phyloP scores from a whole-genome alignment of 2,113 vertebrate genomes.

The Sander lucioperca region DNA sequence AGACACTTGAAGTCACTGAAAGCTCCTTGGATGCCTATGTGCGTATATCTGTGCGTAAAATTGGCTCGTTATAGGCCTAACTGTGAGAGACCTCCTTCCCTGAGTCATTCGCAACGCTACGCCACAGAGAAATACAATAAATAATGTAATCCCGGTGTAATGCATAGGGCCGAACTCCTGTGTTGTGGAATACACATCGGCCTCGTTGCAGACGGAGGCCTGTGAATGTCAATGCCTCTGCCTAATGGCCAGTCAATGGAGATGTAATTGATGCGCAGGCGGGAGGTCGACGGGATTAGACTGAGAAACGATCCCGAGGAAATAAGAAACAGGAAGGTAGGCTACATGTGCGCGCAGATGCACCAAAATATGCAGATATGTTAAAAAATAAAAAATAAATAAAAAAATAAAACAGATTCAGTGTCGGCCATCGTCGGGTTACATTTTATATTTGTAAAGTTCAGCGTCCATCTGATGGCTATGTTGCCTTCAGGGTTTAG shows the following conservation, averaged over 20 bases:
- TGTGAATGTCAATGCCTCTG: conserved; percentile 83
- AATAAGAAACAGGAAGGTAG: conserved; percentile 50
- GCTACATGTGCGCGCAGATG: not conserved
- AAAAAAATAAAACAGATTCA: too few species aligned
- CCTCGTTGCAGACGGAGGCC: conserved; percentile 78
- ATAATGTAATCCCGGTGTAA: conserved; percentile 59
- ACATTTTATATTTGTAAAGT: not conserved
- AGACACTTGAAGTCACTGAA: not conserved
- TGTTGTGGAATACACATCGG: conserved; percentile 83
- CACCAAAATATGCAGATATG: not conserved
- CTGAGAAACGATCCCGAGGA: conserved; percentile 52
- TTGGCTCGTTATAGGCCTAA: not conserved
- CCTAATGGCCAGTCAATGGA: conserved; percentile 81
- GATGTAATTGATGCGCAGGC: conserved; percentile 83
- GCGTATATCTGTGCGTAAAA: conserved; percentile 9
- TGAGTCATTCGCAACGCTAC: not conserved
- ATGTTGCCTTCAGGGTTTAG: not conserved
- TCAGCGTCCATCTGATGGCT: too few species aligned
- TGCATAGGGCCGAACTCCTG: conserved; percentile 42
- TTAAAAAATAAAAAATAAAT: too few species aligned
- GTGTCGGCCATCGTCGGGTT: not conserved
- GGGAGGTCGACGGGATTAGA: conserved; percentile 83
- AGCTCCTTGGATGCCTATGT: not conserved
- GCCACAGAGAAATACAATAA: conserved; percentile 46
- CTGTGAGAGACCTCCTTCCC: not conserved